These are phyloP conservation scores for Polydrusus pterygomalis DNA, from an alignment of 2,888 invertebrate genomes.

Conservation along the genomic window DNA sequence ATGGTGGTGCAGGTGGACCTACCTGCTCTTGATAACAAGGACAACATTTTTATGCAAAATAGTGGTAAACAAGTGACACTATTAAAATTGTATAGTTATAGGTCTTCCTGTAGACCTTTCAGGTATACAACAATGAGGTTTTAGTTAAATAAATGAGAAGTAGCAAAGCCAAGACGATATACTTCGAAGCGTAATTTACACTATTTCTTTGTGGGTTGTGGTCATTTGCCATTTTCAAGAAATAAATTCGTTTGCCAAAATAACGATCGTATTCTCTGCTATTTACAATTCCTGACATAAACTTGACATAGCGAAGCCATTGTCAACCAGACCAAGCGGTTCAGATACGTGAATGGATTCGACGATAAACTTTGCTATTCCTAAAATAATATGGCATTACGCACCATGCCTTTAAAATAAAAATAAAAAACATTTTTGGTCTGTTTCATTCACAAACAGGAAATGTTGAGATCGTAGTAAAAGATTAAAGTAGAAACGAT, in stretches of 20 bases:
- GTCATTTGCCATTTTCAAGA: too few relatives aligned
- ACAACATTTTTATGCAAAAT: too few relatives aligned
- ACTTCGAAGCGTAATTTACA: too few relatives aligned
- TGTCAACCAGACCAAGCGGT: not conserved
- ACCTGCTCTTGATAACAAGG: too few relatives aligned
- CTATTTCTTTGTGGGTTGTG: too few relatives aligned
- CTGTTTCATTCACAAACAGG: conserved; percentile 53
- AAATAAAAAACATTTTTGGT: conserved; percentile 29
- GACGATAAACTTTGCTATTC: conserved; percentile 38
- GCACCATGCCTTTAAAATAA: not conserved
- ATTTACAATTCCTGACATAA: conserved; percentile 29
- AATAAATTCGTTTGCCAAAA: not conserved
- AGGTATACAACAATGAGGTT: too few relatives aligned
- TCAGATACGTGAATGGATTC: conserved; percentile 49
- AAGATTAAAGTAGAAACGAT: conserved; percentile 27
- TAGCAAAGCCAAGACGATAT: too few relatives aligned
- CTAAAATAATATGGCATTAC: conserved; percentile 29
- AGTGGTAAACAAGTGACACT: too few relatives aligned
- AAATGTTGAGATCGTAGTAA: conserved; percentile 39
- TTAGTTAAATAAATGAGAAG: too few relatives aligned
- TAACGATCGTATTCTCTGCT: not conserved
- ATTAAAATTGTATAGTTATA: too few relatives aligned
- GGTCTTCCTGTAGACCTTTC: too few relatives aligned
- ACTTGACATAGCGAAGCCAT: conserved; percentile 33
- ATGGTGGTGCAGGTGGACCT: too few relatives aligned